Conservation (phyloP, 2,888 invertebrate species). For the Cephus rjabovi region DNA sequence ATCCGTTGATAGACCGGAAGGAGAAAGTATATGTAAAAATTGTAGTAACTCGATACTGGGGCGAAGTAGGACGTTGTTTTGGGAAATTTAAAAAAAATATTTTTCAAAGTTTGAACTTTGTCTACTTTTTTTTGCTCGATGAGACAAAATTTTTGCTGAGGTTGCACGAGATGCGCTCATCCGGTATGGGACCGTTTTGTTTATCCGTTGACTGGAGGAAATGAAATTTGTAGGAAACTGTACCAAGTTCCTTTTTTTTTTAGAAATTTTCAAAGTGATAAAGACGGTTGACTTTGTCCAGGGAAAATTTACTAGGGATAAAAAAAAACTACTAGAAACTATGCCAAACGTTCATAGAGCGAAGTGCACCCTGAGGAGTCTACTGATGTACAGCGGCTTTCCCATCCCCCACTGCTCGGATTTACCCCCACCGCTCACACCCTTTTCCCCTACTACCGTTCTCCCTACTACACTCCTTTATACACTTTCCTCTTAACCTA, state of each 20-base stretch:
- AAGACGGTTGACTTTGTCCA: not conserved
- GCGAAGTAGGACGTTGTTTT: not conserved
- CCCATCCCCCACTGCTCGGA: constrained; percentile 48
- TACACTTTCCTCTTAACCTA: constrained; percentile 1
- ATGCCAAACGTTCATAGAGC: not conserved
- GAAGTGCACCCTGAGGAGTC: constrained; percentile 30
- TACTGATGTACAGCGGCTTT: constrained; percentile 23
- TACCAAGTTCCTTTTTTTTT: not conserved
- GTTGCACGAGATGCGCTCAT: not conserved
- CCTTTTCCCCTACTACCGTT: constrained; percentile 8
- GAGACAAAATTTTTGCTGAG: not conserved
- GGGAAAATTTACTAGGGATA: not conserved
- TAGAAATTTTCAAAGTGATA: not conserved
- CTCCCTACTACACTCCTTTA: constrained; percentile 9
- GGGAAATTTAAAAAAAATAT: not conserved
- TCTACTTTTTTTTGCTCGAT: no score
- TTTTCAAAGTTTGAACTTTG: fast-evolving
- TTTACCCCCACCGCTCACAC: constrained; percentile 23
- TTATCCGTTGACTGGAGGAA: not conserved
- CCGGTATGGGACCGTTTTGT: not conserved
- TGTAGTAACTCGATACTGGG: not conserved
- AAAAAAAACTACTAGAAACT: not conserved
- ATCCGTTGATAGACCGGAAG: not conserved
- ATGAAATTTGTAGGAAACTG: not conserved
- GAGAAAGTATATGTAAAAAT: not conserved